A percentile compares a stretch with the other conserved stretches of the same genome.
These are phyloP conservation scores for Plectrocnemia conspersa DNA, from an alignment of 1,140 invertebrate species.

Conservation along the genomic window DNA sequence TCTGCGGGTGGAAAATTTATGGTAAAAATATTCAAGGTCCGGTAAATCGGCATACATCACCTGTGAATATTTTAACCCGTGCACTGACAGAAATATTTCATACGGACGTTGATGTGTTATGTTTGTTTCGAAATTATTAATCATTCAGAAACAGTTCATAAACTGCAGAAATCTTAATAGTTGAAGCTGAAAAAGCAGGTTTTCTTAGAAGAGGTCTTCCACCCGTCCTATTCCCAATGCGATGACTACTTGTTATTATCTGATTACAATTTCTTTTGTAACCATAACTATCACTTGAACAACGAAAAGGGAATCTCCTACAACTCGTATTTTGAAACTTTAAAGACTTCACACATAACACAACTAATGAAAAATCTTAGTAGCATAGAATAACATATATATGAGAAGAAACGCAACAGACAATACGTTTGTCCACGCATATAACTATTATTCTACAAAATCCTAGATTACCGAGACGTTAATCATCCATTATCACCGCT, in stretches of 20 bases:
- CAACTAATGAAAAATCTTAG: too few relatives aligned
- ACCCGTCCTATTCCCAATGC: background rate
- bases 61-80: constrained; percentile 5
- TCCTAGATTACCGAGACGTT: too few relatives aligned
- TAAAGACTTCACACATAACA: too few relatives aligned
- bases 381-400: too few relatives aligned
- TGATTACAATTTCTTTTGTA: background rate
- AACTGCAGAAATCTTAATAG: background rate
- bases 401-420: too few relatives aligned
- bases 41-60: constrained; percentile 5
- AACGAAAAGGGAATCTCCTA: background rate
- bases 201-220: background rate
- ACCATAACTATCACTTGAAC: background rate
- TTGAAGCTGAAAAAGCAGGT: background rate
- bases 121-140: background rate
- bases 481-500: too few relatives aligned
- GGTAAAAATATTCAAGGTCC: constrained; percentile 10
- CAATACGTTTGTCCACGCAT: too few relatives aligned
- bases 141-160: background rate
- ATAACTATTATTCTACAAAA: too few relatives aligned
- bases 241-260: background rate
- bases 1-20: constrained; percentile 10
- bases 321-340: too few relatives aligned
- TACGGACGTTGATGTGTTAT: too few relatives aligned
- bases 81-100: background rate